A percentile compares a stretch with the other conserved stretches of the same genome.
phyloP scores from a whole-genome alignment of 2,888 invertebrate species.

The Synergus japonicus region DNA sequence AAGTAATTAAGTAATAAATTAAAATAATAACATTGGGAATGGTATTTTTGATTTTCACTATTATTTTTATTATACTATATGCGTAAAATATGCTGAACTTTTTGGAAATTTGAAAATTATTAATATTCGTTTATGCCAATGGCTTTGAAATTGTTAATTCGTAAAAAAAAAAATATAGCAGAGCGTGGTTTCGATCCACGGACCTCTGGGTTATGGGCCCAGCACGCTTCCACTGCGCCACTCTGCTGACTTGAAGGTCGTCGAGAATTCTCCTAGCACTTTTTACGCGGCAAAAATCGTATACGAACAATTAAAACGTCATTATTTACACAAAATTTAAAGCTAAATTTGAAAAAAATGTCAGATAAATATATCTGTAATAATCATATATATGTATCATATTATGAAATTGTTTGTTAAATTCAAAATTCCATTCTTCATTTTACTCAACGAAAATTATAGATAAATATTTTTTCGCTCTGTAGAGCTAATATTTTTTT shows the following conservation, averaged over 20 bases:
- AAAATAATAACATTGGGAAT: too few species aligned
- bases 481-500: too few species aligned
- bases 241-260: constrained; percentile 42
- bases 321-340: neutral
- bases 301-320: neutral
- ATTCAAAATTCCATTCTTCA: too few species aligned
- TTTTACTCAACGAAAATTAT: too few species aligned
- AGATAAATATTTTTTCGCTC: too few species aligned
- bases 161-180: constrained; percentile 51
- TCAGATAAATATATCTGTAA: too few species aligned
- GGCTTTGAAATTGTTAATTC: neutral
- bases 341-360: neutral
- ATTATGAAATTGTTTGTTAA: too few species aligned
- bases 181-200: constrained; percentile 59
- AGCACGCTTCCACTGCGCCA: constrained; percentile 59
- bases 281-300: constrained; percentile 8
- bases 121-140: too few species aligned
- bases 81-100: constrained; percentile 1
- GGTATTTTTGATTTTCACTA: neutral
- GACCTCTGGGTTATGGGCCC: constrained; percentile 60
- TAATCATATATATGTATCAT: too few species aligned
- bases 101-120: too few species aligned
- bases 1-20: too few species aligned
- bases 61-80: neutral
- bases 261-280: neutral